Evolutionary conservation across 2,888 invertebrate genomes (phyloP).

Genomic region (Nymphalis urticae): DNA sequence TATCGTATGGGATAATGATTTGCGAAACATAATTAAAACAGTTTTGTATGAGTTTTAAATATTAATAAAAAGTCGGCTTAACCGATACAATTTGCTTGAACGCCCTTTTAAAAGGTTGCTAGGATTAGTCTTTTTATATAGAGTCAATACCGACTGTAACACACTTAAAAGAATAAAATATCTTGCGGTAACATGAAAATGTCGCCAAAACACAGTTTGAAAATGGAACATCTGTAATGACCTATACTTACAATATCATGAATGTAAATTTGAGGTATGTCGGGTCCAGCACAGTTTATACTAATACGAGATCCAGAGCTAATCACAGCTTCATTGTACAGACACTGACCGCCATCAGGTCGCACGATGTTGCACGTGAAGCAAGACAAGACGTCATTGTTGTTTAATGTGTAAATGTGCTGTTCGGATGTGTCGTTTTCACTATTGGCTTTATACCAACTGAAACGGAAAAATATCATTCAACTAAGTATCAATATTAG

Average conservation of each 20-base stretch:
- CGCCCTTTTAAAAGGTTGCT: too few species aligned
- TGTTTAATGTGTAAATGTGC: slow-evolving; percentile 89
- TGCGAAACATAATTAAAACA: too few species aligned
- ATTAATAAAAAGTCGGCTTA: too few species aligned
- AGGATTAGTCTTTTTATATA: too few species aligned
- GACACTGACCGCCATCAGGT: slow-evolving; percentile 79
- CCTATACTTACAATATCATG: slow-evolving; percentile 78
- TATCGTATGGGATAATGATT: too few species aligned
- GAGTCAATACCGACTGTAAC: background rate
- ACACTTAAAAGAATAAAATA: background rate
- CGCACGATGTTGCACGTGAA: slow-evolving; percentile 86
- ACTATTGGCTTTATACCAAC: slow-evolving; percentile 92
- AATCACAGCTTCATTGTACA: slow-evolving; percentile 86
- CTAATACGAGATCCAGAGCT: slow-evolving; percentile 86
- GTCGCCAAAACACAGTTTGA: too few species aligned
- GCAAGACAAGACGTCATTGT: slow-evolving; percentile 82
- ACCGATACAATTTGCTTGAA: too few species aligned
- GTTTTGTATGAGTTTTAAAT: too few species aligned
- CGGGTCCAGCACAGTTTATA: slow-evolving; percentile 92
- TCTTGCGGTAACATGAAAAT: background rate
- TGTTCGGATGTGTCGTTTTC: slow-evolving; percentile 88
- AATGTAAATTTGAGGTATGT: slow-evolving; percentile 87
- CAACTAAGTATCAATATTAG: too few species aligned
- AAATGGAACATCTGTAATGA: background rate
- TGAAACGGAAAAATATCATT: slow-evolving; percentile 53